A percentile compares a stretch with the other conserved stretches of the same genome.
These are phyloP conservation scores for Eupithecia vulgata DNA, from an alignment of 2,888 invertebrate species.

Conservation along the genomic window DNA sequence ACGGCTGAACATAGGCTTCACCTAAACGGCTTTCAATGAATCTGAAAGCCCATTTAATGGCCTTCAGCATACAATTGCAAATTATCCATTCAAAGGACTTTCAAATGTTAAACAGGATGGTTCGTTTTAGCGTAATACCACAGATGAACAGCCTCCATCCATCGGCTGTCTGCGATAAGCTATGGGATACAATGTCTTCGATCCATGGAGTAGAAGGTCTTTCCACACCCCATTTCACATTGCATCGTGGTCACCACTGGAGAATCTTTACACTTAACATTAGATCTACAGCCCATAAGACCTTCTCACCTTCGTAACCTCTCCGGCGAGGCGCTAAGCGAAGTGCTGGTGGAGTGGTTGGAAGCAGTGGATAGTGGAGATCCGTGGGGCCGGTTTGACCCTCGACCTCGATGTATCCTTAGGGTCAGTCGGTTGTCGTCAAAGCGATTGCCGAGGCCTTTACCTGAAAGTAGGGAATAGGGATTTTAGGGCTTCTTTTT, in stretches of 20 bases:
- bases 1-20: no score
- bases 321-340: conserved; percentile 87
- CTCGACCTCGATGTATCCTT: conserved; percentile 94
- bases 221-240: neutral
- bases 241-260: neutral
- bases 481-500: no score
- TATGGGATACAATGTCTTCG: no score
- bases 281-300: neutral
- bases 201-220: neutral
- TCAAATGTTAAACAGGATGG: no score
- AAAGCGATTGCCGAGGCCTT: conserved; percentile 89
- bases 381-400: conserved; percentile 90
- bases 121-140: no score
- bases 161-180: neutral
- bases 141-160: neutral
- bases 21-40: no score
- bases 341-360: conserved; percentile 88
- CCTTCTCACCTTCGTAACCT: conserved; percentile 72
- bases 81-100: no score
- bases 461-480: conserved; percentile 64
- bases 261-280: neutral
- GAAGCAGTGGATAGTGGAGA: conserved; percentile 88
- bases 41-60: no score
- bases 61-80: no score
- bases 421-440: conserved; percentile 95